A percentile compares a stretch with the other conserved stretches of the same genome.
Evolutionary conservation across 2,113 vertebrate species (phyloP).

Genomic region (Accipiter cooperii): DNA sequence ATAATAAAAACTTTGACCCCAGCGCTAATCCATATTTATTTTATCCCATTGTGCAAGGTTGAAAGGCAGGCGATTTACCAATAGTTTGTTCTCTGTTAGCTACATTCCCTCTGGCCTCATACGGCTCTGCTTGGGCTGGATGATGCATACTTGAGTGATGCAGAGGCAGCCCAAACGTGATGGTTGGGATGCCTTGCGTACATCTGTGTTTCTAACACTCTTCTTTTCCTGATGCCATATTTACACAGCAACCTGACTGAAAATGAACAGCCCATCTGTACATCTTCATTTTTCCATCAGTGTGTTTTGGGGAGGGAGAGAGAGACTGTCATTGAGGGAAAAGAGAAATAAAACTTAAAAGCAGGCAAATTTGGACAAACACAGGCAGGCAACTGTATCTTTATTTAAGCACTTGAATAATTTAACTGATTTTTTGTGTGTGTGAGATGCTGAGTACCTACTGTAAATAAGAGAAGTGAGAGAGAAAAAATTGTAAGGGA

Average conservation of each 20-base stretch:
- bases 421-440: background rate
- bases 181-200: background rate
- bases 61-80: constrained; percentile 59
- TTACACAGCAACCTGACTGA: constrained; percentile 21
- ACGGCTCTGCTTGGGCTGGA: constrained; percentile 23
- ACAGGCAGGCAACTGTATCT: background rate
- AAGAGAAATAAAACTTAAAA: background rate
- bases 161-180: constrained; percentile 33
- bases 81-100: constrained; percentile 19
- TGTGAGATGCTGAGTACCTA: background rate
- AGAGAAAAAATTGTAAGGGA: background rate
- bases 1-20: constrained; percentile 34
- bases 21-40: constrained; percentile 65
- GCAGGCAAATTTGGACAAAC: background rate
- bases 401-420: constrained; percentile 3
- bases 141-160: constrained; percentile 35
- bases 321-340: background rate
- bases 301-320: background rate
- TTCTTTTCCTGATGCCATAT: constrained; percentile 3
- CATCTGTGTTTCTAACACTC: constrained; percentile 33
- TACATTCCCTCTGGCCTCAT: constrained; percentile 35
- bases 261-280: background rate
- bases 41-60: constrained; percentile 36
- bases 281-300: background rate
- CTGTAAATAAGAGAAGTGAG: background rate